Evolutionary conservation across 2,113 vertebrate genomes (phyloP).

Genomic region (Archocentrus centrarchus): DNA sequence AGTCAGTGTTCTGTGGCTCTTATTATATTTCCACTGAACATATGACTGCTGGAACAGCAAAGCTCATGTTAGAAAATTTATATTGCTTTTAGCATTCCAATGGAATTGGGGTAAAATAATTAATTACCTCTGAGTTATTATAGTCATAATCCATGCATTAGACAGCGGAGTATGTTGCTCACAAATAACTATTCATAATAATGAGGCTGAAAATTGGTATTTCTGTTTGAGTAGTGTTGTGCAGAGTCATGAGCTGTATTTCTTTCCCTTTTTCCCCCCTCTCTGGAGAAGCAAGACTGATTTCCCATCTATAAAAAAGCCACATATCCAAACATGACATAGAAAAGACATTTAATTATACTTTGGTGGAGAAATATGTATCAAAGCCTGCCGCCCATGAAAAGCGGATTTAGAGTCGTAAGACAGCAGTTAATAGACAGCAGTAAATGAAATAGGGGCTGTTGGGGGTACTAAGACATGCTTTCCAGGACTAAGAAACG

Average conservation of each 20-base stretch:
- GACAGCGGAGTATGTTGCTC: constrained; percentile 44
- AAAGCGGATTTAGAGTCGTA: constrained; percentile 74
- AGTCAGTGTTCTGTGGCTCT: neutral
- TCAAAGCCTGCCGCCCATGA: constrained; percentile 63
- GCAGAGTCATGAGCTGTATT: constrained; percentile 54
- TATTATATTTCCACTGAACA: neutral
- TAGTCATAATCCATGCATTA: constrained; percentile 48
- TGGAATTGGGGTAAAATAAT: constrained; percentile 53
- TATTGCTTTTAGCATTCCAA: constrained; percentile 18
- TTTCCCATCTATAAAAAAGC: constrained; percentile 63
- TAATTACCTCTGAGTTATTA: constrained; percentile 64
- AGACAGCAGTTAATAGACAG: constrained; percentile 76
- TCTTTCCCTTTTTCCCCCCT: constrained; percentile 9
- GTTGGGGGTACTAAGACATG: constrained; percentile 62
- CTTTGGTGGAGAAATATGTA: constrained; percentile 70
- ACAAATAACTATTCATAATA: constrained; percentile 70
- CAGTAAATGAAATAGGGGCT: constrained; percentile 70
- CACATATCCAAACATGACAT: constrained; percentile 73
- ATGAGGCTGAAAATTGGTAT: constrained; percentile 58
- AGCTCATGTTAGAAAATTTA: constrained; percentile 14
- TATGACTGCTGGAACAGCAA: neutral
- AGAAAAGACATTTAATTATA: constrained; percentile 79
- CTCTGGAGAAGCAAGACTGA: constrained; percentile 41
- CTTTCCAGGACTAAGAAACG: constrained; percentile 74
- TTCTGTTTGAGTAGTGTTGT: constrained; percentile 58